Evolutionary conservation across 2,888 invertebrate species (phyloP).

Genomic region (Zygothrica quintamaculata): DNA sequence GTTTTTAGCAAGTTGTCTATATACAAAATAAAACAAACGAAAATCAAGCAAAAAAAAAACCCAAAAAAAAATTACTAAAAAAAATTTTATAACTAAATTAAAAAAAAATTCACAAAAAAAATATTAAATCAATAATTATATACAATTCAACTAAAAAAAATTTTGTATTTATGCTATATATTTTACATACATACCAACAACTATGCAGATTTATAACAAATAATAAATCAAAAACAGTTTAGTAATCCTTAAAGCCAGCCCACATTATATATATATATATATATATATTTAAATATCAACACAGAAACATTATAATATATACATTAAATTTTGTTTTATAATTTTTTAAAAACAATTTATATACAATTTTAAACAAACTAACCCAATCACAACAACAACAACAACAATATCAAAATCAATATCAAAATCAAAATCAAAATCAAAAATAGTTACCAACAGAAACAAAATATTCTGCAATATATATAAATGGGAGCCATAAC

Average conservation of each 20-base stretch:
- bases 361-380: constrained; percentile 30
- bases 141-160: constrained; percentile 57
- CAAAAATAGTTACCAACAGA: too few species aligned
- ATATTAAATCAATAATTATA: constrained; percentile 55
- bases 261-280: too few species aligned
- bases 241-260: constrained; percentile 66
- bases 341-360: constrained; percentile 40
- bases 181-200: constrained; percentile 44
- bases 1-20: constrained; percentile 81
- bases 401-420: constrained; percentile 23
- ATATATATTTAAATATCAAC: constrained; percentile 51
- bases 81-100: constrained; percentile 55
- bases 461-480: too few species aligned
- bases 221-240: constrained; percentile 57
- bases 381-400: constrained; percentile 18
- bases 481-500: constrained; percentile 42
- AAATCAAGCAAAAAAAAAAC: constrained; percentile 54
- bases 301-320: constrained; percentile 45
- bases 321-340: constrained; percentile 58
- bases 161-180: constrained; percentile 65
- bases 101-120: constrained; percentile 30
- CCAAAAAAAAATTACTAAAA: constrained; percentile 27
- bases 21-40: constrained; percentile 45
- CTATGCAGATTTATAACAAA: constrained; percentile 43
- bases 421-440: constrained; percentile 1